Percentiles rank a stretch among this genome's conserved stretches.
Conservation (phyloP, 2,888 invertebrate genomes). For the Linyphia triangularis region DNA sequence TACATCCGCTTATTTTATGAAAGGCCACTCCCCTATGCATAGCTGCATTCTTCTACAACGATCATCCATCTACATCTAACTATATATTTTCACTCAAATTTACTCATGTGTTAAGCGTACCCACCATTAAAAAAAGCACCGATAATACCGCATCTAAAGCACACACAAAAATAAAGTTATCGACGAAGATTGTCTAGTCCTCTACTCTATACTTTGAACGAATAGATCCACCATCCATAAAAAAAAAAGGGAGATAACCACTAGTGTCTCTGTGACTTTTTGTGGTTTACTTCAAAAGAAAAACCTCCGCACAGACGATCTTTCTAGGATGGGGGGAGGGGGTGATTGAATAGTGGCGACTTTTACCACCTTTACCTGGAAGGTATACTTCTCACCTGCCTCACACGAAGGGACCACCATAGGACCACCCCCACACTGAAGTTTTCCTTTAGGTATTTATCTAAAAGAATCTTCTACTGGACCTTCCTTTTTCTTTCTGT, state of each 20-base stretch:
- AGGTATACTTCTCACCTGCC: constrained; percentile 51
- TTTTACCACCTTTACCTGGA: constrained; percentile 33
- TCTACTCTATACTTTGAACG: not conserved
- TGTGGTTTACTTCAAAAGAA: not conserved
- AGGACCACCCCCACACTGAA: constrained; percentile 59
- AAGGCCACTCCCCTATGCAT: not conserved
- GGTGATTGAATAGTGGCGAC: not conserved
- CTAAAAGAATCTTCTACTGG: not conserved
- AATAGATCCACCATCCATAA: not conserved
- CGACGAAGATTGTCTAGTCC: not conserved
- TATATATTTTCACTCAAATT: not conserved
- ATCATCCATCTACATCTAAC: not conserved
- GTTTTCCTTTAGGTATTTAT: not conserved
- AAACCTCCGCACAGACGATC: not conserved
- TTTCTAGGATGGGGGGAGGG: not conserved
- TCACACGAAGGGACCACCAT: constrained; percentile 56
- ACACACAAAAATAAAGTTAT: constrained; percentile 3
- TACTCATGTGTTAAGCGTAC: constrained; percentile 20
- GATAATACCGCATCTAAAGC: not conserved
- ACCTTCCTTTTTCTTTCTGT: not conserved
- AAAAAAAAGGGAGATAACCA: constrained; percentile 38
- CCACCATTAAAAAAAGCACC: not conserved
- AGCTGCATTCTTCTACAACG: not conserved
- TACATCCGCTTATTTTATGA: too few species aligned
- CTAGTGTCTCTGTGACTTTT: constrained; percentile 3